phyloP scores from a whole-genome alignment of 2,797 vertebrate species.

The Erithacus rubecula region DNA sequence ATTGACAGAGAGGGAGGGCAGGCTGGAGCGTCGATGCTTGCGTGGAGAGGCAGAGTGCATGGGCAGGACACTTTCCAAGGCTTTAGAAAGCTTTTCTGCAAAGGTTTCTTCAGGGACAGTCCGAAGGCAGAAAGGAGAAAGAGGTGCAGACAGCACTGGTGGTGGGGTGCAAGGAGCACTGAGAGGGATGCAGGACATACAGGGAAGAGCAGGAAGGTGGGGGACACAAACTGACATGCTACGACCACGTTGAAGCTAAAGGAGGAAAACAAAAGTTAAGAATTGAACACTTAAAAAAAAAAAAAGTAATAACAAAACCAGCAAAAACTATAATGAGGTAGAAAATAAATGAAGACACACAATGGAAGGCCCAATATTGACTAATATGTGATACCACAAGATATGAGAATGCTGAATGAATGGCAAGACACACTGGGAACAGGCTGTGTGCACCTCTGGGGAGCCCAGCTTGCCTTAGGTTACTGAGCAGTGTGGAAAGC shows the following conservation, averaged over 20 bases:
- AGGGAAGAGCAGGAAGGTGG: constrained; percentile 83
- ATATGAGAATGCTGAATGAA: constrained; percentile 31
- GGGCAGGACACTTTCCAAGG: constrained; percentile 94
- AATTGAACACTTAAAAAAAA: constrained; percentile 68
- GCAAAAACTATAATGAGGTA: constrained; percentile 64
- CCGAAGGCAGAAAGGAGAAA: constrained; percentile 81
- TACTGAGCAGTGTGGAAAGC: neutral
- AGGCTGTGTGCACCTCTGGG: neutral
- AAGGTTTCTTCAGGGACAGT: constrained; percentile 89
- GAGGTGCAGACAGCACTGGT: constrained; percentile 77
- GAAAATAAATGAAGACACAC: constrained; percentile 63
- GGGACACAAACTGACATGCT: constrained; percentile 98
- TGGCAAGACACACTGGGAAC: constrained; percentile 16
- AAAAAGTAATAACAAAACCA: constrained; percentile 38
- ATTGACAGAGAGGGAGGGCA: constrained; percentile 94
- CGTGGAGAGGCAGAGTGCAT: constrained; percentile 86
- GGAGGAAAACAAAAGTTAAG: constrained; percentile 76
- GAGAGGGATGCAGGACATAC: constrained; percentile 81
- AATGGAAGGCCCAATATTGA: constrained; percentile 23
- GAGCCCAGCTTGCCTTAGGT: neutral
- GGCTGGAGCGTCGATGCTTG: constrained; percentile 91
- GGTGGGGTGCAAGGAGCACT: constrained; percentile 87
- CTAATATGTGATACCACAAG: neutral
- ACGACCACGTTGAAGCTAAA: constrained; percentile 88
- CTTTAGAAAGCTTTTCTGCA: constrained; percentile 94